Evolutionary conservation across 2,113 vertebrate species (phyloP).

Genomic region (Serilophus lunatus): DNA sequence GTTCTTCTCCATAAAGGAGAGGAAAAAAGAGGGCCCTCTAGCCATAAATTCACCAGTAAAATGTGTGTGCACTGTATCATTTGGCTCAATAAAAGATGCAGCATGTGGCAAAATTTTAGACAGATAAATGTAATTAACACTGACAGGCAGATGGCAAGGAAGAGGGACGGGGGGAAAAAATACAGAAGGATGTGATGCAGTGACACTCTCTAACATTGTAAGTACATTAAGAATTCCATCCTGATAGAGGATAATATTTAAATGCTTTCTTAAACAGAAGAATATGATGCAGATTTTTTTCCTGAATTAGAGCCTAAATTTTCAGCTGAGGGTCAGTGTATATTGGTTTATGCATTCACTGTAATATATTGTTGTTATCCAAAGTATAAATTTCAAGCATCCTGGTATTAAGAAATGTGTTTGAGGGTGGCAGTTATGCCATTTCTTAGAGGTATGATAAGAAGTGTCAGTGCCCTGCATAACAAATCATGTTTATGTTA

Average conservation of each 20-base stretch:
- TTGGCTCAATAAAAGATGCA: slow-evolving; percentile 44
- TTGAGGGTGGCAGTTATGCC: background rate
- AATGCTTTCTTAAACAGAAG: background rate
- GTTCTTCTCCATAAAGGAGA: slow-evolving; percentile 21
- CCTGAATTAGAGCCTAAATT: background rate
- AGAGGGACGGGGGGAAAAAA: background rate
- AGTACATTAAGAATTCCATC: slow-evolving; percentile 5
- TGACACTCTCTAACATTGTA: background rate
- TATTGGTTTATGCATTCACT: slow-evolving; percentile 24
- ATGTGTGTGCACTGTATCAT: slow-evolving; percentile 11
- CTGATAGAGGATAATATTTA: background rate
- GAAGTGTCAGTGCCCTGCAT: slow-evolving; percentile 48
- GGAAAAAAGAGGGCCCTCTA: background rate
- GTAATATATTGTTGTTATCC: slow-evolving; percentile 3
- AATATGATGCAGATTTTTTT: background rate
- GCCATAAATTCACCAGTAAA: slow-evolving; percentile 6
- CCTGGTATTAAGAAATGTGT: slow-evolving; percentile 31
- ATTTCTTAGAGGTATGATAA: slow-evolving; percentile 45
- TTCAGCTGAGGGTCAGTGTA: background rate
- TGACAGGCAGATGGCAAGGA: slow-evolving; percentile 56
- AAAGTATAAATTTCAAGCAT: slow-evolving; percentile 33
- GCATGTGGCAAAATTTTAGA: slow-evolving; percentile 60
- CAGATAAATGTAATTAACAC: slow-evolving; percentile 59
- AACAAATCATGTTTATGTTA: slow-evolving; percentile 57
- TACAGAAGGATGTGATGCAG: background rate